These are phyloP conservation scores for Philonicus albiceps DNA, from an alignment of 2,888 invertebrate genomes.

Conservation along the genomic window DNA sequence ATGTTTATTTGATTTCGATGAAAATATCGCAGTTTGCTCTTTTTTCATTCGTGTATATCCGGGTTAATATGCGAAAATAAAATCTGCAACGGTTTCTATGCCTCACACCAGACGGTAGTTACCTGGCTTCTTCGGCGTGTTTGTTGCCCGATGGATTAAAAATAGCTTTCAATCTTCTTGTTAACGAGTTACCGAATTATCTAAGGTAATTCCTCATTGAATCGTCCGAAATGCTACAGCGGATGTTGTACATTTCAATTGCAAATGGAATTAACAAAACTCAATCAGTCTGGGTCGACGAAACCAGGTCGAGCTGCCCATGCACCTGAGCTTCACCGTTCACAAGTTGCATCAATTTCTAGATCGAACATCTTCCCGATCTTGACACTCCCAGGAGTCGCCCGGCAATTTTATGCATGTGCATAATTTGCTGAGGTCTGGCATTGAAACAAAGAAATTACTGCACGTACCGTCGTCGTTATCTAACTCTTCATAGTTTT, in stretches of 20 bases:
- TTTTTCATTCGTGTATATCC: background rate
- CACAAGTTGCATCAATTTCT: background rate
- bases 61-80: background rate
- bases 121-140: background rate
- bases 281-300: background rate
- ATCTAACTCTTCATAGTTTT: background rate
- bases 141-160: background rate
- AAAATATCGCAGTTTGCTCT: background rate
- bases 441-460: background rate
- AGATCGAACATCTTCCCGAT: background rate
- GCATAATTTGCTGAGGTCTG: background rate
- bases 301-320: background rate
- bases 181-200: background rate
- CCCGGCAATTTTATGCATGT: background rate
- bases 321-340: background rate
- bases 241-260: background rate
- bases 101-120: background rate
- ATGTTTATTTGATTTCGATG: background rate
- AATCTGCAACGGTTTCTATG: background rate
- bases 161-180: background rate
- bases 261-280: background rate
- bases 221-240: background rate
- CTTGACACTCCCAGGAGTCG: background rate
- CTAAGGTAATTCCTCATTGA: background rate
- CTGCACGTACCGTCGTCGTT: background rate